phyloP scores from a whole-genome alignment of 37 sponge, comb jelly and placozoan species.

The Agelas oroides region DNA sequence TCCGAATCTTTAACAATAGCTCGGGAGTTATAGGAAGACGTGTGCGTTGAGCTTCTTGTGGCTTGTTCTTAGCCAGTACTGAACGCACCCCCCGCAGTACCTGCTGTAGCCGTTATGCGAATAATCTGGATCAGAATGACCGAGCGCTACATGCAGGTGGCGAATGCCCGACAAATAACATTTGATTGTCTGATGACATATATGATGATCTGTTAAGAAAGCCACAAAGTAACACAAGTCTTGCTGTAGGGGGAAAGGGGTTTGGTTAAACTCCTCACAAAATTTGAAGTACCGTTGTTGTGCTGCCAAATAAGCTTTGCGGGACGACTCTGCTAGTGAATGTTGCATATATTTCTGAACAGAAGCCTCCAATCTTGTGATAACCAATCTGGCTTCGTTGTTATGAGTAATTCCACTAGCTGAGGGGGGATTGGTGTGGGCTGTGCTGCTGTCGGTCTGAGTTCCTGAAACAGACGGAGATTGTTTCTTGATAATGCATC shows the following conservation, averaged over 20 bases:
- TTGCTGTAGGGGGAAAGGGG: not conserved
- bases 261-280: not conserved
- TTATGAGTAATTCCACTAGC: not conserved
- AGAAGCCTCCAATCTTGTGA: not conserved
- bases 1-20: conserved; percentile 25
- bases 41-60: not conserved
- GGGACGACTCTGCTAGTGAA: not conserved
- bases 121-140: not conserved
- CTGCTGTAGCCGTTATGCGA: not conserved
- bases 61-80: not conserved
- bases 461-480: not conserved
- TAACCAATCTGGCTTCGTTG: not conserved
- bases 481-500: conserved; percentile 23
- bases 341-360: not conserved
- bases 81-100: not conserved
- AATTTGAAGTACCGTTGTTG: not conserved
- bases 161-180: not conserved
- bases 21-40: conserved; percentile 60
- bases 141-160: not conserved
- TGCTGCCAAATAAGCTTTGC: not conserved
- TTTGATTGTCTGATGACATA: not conserved
- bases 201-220: not conserved
- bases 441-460: not conserved
- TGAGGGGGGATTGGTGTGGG: not conserved
- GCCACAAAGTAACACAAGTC: not conserved